A percentile compares a stretch with the other conserved stretches of the same genome.
Conservation (phyloP, 2,113 vertebrate species). For the Stercorarius parasiticus region DNA sequence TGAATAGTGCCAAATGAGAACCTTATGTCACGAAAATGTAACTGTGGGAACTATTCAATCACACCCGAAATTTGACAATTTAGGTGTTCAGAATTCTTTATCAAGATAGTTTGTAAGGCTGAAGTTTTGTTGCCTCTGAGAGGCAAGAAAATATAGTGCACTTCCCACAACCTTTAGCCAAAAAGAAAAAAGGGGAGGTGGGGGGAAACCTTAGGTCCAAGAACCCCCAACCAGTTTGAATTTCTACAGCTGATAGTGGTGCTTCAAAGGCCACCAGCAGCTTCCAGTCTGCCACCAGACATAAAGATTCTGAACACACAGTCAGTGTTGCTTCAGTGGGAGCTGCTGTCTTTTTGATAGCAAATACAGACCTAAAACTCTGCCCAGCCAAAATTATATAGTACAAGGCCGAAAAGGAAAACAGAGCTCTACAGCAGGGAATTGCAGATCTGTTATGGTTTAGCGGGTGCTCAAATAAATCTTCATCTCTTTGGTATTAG, state of each 20-base stretch:
- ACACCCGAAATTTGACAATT: neutral
- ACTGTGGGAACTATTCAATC: slow-evolving; percentile 13
- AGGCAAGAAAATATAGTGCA: neutral
- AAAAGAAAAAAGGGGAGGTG: neutral
- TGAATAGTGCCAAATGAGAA: slow-evolving; percentile 6
- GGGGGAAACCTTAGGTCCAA: neutral
- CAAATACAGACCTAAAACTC: slow-evolving; percentile 18
- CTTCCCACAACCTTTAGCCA: neutral
- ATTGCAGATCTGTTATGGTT: neutral
- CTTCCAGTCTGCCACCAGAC: slow-evolving; percentile 39
- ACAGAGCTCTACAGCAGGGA: neutral
- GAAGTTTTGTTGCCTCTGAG: neutral
- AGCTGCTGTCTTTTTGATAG: slow-evolving; percentile 12
- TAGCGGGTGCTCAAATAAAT: neutral
- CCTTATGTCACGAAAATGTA: neutral
- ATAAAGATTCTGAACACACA: slow-evolving; percentile 20
- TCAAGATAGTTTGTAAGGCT: neutral
- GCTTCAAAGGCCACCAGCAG: slow-evolving; percentile 33
- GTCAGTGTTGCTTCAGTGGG: neutral
- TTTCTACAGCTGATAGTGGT: neutral
- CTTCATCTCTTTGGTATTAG: neutral
- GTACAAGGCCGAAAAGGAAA: neutral
- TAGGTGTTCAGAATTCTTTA: slow-evolving; percentile 2
- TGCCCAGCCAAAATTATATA: neutral
- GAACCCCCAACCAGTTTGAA: slow-evolving; percentile 1